Conservation (phyloP, 2,113 vertebrate genomes). For the Dolichallabes microphthalmus region DNA sequence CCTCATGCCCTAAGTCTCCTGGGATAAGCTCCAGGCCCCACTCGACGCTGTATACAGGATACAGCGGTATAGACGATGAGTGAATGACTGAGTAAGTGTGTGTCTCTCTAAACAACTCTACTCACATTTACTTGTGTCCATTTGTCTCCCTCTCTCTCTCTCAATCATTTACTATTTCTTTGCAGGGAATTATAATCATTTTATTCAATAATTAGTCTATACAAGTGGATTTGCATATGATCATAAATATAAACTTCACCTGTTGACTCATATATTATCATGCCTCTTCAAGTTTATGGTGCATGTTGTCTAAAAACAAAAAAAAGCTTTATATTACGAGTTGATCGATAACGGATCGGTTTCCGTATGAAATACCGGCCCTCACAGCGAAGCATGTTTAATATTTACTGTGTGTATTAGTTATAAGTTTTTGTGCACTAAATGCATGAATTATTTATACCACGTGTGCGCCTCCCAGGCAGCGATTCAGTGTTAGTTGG, state of each 20-base stretch:
- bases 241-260: constrained; percentile 1
- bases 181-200: not conserved
- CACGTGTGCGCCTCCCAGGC: constrained; percentile 26
- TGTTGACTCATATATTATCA: constrained; percentile 22
- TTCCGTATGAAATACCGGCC: constrained; percentile 31
- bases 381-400: constrained; percentile 20
- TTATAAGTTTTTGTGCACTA: constrained; percentile 43
- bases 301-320: not conserved
- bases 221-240: constrained; percentile 8
- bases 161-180: not conserved
- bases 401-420: constrained; percentile 39
- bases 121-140: not conserved
- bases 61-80: too few relatives aligned
- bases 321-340: constrained; percentile 17
- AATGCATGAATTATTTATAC: constrained; percentile 43
- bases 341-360: constrained; percentile 45
- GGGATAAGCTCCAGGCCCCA: too few relatives aligned
- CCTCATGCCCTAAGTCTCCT: too few relatives aligned
- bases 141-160: not conserved
- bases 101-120: not conserved
- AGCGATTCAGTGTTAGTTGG: constrained; percentile 26
- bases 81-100: too few relatives aligned
- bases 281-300: constrained; percentile 21
- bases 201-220: constrained; percentile 23
- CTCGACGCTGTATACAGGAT: too few relatives aligned